Evolutionary conservation across 1,140 invertebrate species (phyloP).

Genomic region (Paralvinella palmiformis): DNA sequence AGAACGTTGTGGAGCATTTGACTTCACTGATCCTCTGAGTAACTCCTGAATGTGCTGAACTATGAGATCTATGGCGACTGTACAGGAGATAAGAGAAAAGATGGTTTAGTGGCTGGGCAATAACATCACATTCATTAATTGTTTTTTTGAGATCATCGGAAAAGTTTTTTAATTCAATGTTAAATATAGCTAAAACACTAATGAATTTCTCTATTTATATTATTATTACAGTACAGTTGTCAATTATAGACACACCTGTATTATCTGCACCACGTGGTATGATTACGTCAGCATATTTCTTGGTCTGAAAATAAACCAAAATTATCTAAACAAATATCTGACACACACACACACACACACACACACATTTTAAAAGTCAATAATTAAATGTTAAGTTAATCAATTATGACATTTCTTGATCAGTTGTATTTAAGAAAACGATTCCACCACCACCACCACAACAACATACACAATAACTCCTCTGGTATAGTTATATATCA

Average conservation of each 20-base stretch:
- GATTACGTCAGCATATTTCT: slow-evolving; percentile 99
- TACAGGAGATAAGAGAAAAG: slow-evolving; percentile 52
- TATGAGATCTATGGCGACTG: slow-evolving; percentile 98
- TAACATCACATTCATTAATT: slow-evolving; percentile 1
- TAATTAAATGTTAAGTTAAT: too few relatives aligned
- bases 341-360: too few relatives aligned
- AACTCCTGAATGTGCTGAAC: slow-evolving; percentile 97
- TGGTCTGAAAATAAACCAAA: slow-evolving; percentile 67
- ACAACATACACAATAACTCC: too few relatives aligned
- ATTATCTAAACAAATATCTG: not conserved
- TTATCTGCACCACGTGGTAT: slow-evolving; percentile 96
- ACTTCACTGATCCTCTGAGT: slow-evolving; percentile 49
- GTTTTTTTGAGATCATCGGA: not conserved
- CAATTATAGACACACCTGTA: slow-evolving; percentile 65
- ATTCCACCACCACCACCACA: not conserved
- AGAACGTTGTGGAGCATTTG: not conserved
- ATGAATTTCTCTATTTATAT: not conserved
- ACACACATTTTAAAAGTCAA: too few relatives aligned
- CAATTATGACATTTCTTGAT: not conserved
- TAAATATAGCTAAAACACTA: not conserved
- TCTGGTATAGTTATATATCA: too few relatives aligned
- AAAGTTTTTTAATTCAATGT: not conserved
- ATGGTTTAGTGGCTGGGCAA: not conserved
- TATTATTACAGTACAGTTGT: not conserved
- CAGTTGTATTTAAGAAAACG: not conserved